Evolutionary conservation across 2,888 invertebrate genomes (phyloP).

Genomic region (Drosophila subquinaria): DNA sequence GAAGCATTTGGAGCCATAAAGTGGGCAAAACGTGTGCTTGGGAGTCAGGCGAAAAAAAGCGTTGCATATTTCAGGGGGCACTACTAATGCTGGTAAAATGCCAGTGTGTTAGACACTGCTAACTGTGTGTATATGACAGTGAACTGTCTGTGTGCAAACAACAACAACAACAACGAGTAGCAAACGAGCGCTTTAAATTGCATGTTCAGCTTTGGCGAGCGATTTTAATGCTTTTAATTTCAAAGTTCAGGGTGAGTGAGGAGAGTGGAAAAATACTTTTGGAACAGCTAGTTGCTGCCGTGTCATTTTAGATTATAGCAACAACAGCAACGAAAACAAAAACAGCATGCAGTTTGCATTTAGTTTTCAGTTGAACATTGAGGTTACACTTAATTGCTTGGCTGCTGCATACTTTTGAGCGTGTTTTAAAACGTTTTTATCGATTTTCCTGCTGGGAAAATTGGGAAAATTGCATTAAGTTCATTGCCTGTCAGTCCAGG

Average conservation of each 20-base stretch:
- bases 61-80: conserved; percentile 70
- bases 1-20: conserved; percentile 70
- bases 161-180: conserved; percentile 20
- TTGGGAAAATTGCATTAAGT: conserved; percentile 50
- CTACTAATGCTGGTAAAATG: conserved; percentile 61
- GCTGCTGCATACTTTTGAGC: conserved; percentile 43
- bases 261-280: background rate
- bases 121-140: conserved; percentile 19
- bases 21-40: conserved; percentile 68
- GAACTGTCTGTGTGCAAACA: conserved; percentile 8
- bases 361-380: conserved; percentile 36
- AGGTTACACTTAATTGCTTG: conserved; percentile 61
- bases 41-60: conserved; percentile 52
- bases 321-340: conserved; percentile 8
- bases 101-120: conserved; percentile 48
- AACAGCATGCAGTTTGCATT: conserved; percentile 31
- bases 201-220: conserved; percentile 70
- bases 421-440: conserved; percentile 54
- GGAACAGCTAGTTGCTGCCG: conserved; percentile 39
- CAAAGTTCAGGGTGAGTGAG: background rate
- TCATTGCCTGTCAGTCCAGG: conserved; percentile 49
- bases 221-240: conserved; percentile 74
- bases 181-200: conserved; percentile 65
- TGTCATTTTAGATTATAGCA: conserved; percentile 54
- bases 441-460: conserved; percentile 50